Base-by-base conservation (phyloP, 2,888 invertebrate species). In the Plusia festucae region DNA sequence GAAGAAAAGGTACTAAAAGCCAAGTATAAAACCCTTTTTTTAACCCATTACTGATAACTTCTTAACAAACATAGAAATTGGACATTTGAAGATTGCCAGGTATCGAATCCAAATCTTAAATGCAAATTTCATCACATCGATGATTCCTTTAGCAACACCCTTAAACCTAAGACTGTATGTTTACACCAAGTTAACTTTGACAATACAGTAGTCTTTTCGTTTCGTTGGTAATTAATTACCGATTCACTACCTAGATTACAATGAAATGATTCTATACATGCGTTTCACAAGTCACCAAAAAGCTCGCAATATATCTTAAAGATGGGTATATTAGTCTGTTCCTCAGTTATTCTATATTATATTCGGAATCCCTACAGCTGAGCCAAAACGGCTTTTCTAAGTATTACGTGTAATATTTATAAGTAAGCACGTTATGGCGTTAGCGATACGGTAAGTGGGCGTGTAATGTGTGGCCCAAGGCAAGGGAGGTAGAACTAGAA, bases 351-450 rank as follows among this genome's bases (percentile, higher is more conserved):
- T 49, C 46, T 49, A 20, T 49, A 18, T 20, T 20, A 20, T 49
- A 18, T 49, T 13, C 44, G 24, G 24, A 40, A 56, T 53, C 32
- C 53, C 34, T 51, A 32, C 66, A 62, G 66, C 66, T 57, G 46
- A 55, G 32, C 16, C 40, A 46, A 30, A 32, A 27, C 53, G 51
- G 57, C 66, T 57, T 74, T 65, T 69, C 74, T 44, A 51, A 60
- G 68, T 62, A 75, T 77, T 78, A 76, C 78, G 80, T 81, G 65
- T 68, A 75, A 82, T 82, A 83, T 83, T 80, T 78, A 84, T 81
- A 80, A 77, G 68, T 57, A 59, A 49, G 49, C 32, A 52, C 59
- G 64, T 66, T 66, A 78, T 52, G n/a, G 64, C 59, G 68, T 57
- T 16, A 53, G 62, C 59, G 78, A 66, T 53, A 70, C 73, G 70